Percentiles rank a stretch among this genome's conserved stretches.
These are phyloP conservation scores for Euleptes europaea DNA, from an alignment of 2,113 vertebrate genomes.

Conservation along the genomic window DNA sequence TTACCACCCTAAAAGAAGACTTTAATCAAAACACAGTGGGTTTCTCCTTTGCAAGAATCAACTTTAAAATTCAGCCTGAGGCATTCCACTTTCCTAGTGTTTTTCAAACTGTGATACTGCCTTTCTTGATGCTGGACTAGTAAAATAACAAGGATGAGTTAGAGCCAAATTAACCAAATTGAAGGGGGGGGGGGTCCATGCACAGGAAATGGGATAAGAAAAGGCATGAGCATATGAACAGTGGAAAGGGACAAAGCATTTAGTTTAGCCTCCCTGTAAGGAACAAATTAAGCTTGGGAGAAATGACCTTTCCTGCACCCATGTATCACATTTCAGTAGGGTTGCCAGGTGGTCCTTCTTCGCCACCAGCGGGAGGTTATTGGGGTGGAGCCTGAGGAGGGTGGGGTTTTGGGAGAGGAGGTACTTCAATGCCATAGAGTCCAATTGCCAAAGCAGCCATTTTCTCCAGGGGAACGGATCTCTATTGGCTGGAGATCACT, in stretches of 20 bases:
- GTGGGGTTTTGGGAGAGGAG: too few species aligned
- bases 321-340: background rate
- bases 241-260: background rate
- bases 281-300: background rate
- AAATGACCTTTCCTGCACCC: background rate
- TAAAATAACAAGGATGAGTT: background rate
- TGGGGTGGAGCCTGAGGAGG: too few species aligned
- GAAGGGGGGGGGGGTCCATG: background rate
- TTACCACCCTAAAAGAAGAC: background rate
- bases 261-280: background rate
- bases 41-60: background rate
- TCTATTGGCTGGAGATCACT: too few species aligned
- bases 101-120: background rate
- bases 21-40: background rate
- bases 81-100: background rate
- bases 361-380: too few species aligned
- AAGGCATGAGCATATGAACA: background rate
- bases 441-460: too few species aligned
- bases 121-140: background rate
- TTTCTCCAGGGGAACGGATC: too few species aligned
- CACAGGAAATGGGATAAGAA: too few species aligned
- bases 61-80: background rate
- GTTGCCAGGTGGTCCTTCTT: too few species aligned
- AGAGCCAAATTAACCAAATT: background rate
- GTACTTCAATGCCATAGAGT: too few species aligned